Base-by-base conservation (phyloP, 2,888 invertebrate genomes). In the Lottia scabra region DNA sequence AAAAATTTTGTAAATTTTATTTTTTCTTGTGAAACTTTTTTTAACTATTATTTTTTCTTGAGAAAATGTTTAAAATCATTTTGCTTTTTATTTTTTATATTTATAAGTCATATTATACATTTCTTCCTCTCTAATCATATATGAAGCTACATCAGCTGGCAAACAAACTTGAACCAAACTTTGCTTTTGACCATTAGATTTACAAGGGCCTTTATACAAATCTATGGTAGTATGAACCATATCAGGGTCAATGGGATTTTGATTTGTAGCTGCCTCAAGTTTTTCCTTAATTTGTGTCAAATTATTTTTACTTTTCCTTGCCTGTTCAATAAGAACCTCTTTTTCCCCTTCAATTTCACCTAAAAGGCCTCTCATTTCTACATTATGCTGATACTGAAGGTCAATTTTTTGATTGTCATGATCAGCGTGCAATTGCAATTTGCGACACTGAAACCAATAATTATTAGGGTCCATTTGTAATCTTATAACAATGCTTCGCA, bases 91-190 rank as follows among this genome's bases (percentile, higher is more conserved):
- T 38, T 38, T 30, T 38, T 38, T n/a, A 65, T 63, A 30, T 16
- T 16, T 44, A 65, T 70, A 70, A 45, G 27, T 15, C 2, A 63
- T n/a, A 45, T 70, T 64, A 19, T 70, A 70, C 27, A 70, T 45
- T 30, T 65, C 70, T 45, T 70, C 70, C 48, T 70, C 70, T 26
- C 70, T 26, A 19, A 70, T 65, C 44, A 70, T 65, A 48, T 65
- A 65, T 1, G 70, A 64, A 6, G 70, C 70, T 65, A 65, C 48
- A 27, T 70, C 70, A 27, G 65, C 48, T 46, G 70, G 70, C 10
- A 70, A 56, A 48, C 70, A 70, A 19, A 70, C 65, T 63, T 70
- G 44, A 27, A 70, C 70, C 16, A 65, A 46, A n/a, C 48, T 48
- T 44, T 30, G 64, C 46, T 64, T 38, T 27, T 45, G 44, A 26